Evolutionary conservation across 2,888 invertebrate genomes (phyloP).

Genomic region (Orgyia antiqua): DNA sequence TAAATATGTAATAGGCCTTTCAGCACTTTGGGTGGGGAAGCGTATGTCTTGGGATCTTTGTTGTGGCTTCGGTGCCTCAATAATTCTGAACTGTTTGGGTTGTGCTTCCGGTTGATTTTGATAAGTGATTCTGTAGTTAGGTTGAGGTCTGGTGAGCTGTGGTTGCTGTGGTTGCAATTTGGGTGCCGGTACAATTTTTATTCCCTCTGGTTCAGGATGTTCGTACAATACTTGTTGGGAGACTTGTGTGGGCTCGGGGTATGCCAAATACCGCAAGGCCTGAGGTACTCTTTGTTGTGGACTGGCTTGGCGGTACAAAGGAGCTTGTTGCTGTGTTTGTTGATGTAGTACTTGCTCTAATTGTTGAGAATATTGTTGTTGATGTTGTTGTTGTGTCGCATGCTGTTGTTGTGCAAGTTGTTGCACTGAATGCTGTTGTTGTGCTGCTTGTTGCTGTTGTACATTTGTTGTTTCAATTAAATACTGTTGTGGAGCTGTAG

Average conservation of each 20-base stretch:
- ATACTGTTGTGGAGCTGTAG: slow-evolving; percentile 67
- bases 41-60: slow-evolving; percentile 53
- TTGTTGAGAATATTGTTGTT: not conserved
- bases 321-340: slow-evolving; percentile 28
- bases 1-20: slow-evolving; percentile 61
- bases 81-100: slow-evolving; percentile 60
- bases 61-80: slow-evolving; percentile 52
- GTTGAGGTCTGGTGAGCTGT: slow-evolving; percentile 36
- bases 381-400: not conserved
- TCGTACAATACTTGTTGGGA: slow-evolving; percentile 47
- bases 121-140: slow-evolving; percentile 49
- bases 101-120: slow-evolving; percentile 61
- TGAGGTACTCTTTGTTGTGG: slow-evolving; percentile 44
- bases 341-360: slow-evolving; percentile 40
- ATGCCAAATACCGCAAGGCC: slow-evolving; percentile 21
- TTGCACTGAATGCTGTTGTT: not conserved
- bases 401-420: not conserved
- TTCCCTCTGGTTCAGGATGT: slow-evolving; percentile 59
- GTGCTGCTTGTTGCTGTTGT: slow-evolving; percentile 47
- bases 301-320: slow-evolving; percentile 38
- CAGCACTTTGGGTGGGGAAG: slow-evolving; percentile 41
- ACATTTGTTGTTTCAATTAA: slow-evolving; percentile 71
- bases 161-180: slow-evolving; percentile 50
- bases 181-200: slow-evolving; percentile 67
- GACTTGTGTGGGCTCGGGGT: slow-evolving; percentile 47